Conservation (phyloP, 1,140 invertebrate species). For the Diabrotica undecimpunctata region DNA sequence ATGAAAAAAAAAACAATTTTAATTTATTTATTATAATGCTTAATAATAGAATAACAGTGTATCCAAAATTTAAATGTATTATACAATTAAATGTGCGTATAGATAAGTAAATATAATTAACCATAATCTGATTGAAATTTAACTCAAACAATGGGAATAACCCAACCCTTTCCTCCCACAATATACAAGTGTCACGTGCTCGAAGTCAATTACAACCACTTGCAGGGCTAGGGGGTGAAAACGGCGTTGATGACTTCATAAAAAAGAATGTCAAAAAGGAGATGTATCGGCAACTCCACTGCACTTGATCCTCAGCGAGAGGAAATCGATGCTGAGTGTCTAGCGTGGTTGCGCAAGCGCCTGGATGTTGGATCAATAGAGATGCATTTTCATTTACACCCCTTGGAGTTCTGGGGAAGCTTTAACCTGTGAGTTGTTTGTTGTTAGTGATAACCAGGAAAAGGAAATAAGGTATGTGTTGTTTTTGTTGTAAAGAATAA, state of each 20-base stretch:
- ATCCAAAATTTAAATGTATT: too few species aligned
- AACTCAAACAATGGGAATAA: too few species aligned
- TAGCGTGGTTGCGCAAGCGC: conserved; percentile 33
- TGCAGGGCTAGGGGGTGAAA: background rate
- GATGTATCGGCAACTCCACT: background rate
- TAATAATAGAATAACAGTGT: too few species aligned
- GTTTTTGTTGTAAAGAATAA: background rate
- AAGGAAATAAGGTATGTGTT: conserved; percentile 8
- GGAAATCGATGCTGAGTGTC: conserved; percentile 25
- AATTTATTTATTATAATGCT: too few species aligned
- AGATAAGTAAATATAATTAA: too few species aligned
- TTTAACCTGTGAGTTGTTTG: conserved; percentile 16
- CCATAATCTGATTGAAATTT: too few species aligned
- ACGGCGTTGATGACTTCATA: background rate
- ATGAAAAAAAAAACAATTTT: too few species aligned
- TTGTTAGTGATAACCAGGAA: conserved; percentile 6
- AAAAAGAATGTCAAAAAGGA: background rate
- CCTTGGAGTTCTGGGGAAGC: conserved; percentile 8
- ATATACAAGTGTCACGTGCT: background rate
- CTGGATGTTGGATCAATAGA: conserved; percentile 26
- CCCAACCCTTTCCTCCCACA: background rate
- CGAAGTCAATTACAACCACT: background rate
- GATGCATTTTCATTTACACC: conserved; percentile 28
- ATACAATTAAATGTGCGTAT: too few species aligned
- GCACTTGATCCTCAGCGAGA: conserved; percentile 2